A percentile compares a stretch with the other conserved stretches of the same genome.
These are phyloP conservation scores for Cyprinodon variegatus DNA, from an alignment of 2,113 vertebrate species.

Conservation along the genomic window DNA sequence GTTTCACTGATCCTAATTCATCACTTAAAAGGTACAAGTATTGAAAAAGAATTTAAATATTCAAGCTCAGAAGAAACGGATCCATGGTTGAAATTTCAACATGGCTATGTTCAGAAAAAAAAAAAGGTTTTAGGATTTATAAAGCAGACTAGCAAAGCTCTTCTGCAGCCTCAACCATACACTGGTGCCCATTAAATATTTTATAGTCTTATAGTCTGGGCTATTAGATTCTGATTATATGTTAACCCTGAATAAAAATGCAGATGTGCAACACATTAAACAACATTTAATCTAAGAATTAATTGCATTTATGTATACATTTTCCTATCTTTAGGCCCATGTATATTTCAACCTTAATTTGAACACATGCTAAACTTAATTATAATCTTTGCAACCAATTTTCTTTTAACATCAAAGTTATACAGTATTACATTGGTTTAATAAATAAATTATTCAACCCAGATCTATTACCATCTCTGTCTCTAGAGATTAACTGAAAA, in stretches of 20 bases:
- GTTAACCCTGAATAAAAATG: background rate
- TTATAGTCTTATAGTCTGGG: too few species aligned
- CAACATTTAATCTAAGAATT: background rate
- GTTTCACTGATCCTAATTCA: background rate
- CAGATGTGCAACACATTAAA: background rate
- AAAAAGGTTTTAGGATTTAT: background rate
- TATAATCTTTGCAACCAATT: background rate
- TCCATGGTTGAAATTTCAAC: background rate
- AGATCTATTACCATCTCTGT: too few species aligned
- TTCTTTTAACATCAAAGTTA: background rate
- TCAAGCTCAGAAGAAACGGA: background rate
- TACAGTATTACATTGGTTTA: too few species aligned
- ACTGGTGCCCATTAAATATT: too few species aligned
- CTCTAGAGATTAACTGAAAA: background rate
- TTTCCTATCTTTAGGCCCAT: background rate
- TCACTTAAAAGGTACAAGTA: background rate
- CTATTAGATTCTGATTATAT: background rate
- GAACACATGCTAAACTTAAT: background rate
- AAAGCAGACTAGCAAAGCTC: background rate
- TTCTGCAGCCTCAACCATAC: background rate
- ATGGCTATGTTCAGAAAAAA: too few species aligned
- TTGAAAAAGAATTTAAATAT: background rate
- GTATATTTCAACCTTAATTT: background rate
- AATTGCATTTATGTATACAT: background rate
- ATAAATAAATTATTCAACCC: too few species aligned